Evolutionary conservation across 2,797 vertebrate genomes (phyloP).

Genomic region (Serranus cabrilla): DNA sequence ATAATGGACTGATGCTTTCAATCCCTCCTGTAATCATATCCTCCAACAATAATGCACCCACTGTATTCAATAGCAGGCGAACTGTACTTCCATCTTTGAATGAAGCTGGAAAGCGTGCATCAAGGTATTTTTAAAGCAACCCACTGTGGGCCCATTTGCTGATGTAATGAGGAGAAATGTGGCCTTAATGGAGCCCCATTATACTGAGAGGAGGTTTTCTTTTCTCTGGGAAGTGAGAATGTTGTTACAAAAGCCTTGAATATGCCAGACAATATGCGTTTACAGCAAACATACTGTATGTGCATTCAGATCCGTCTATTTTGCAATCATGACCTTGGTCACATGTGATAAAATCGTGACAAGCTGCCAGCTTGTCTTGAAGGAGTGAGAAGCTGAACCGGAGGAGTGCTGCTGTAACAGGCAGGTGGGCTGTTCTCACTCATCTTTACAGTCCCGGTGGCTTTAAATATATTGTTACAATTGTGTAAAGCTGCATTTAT

Average conservation of each 20-base stretch:
- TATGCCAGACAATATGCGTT: slow-evolving; percentile 14
- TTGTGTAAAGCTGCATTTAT: slow-evolving; percentile 48
- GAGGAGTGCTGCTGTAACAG: slow-evolving; percentile 8
- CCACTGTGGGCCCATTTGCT: slow-evolving; percentile 70
- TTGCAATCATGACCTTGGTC: slow-evolving; percentile 53
- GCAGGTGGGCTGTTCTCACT: slow-evolving; percentile 5
- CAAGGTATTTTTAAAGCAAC: slow-evolving; percentile 63
- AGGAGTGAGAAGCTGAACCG: slow-evolving; percentile 5
- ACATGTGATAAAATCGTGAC: slow-evolving; percentile 27
- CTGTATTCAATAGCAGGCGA: slow-evolving; percentile 8
- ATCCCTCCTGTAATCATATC: slow-evolving; percentile 33
- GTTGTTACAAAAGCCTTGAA: slow-evolving; percentile 20
- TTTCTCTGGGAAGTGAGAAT: slow-evolving; percentile 30
- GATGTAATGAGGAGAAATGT: slow-evolving; percentile 75
- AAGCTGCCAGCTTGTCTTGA: slow-evolving; percentile 10
- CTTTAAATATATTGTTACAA: slow-evolving; percentile 48
- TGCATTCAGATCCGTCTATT: slow-evolving; percentile 10
- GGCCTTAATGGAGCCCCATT: slow-evolving; percentile 65
- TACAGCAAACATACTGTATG: slow-evolving; percentile 23
- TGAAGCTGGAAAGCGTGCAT: slow-evolving; percentile 61
- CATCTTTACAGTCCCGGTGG: slow-evolving; percentile 13
- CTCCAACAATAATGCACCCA: slow-evolving; percentile 24
- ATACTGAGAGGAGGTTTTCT: slow-evolving; percentile 41
- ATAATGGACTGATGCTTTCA: slow-evolving; percentile 30
- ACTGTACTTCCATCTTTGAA: slow-evolving; percentile 33